These are phyloP conservation scores for Cyprinodon diabolis DNA, from an alignment of 2,797 vertebrate species.

Conservation along the genomic window DNA sequence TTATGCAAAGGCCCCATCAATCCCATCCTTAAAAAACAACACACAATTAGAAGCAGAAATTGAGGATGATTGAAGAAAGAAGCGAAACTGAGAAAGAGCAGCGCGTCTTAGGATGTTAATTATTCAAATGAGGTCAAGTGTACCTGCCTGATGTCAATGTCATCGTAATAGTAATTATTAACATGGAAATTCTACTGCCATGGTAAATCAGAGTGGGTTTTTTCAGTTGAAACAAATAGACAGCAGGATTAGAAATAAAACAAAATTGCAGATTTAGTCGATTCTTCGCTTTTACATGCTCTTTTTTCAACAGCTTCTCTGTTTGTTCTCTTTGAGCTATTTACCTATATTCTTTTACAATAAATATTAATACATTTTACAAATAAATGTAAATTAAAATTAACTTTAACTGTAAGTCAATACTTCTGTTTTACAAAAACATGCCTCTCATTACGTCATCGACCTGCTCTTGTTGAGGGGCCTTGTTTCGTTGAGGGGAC, in stretches of 20 bases:
- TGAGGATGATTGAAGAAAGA: slow-evolving; percentile 42
- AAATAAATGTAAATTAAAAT: background rate
- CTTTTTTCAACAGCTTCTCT: slow-evolving; percentile 11
- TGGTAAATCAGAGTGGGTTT: slow-evolving; percentile 89
- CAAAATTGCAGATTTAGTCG: slow-evolving; percentile 91
- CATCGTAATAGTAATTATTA: slow-evolving; percentile 83
- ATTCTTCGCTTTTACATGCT: slow-evolving; percentile 44
- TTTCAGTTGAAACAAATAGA: slow-evolving; percentile 95
- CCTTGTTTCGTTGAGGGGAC: slow-evolving; percentile 60
- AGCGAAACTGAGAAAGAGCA: slow-evolving; percentile 48
- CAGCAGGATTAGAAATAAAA: slow-evolving; percentile 91
- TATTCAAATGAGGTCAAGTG: slow-evolving; percentile 83
- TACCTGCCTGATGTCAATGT: slow-evolving; percentile 82
- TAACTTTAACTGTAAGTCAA: background rate
- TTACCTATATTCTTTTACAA: background rate
- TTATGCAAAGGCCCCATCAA: slow-evolving; percentile 80
- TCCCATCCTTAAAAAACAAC: slow-evolving; percentile 76
- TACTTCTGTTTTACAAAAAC: slow-evolving; percentile 10
- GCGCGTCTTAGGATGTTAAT: slow-evolving; percentile 80
- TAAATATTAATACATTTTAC: background rate
- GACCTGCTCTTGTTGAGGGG: slow-evolving; percentile 40
- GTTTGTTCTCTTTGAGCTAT: background rate
- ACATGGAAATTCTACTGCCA: slow-evolving; percentile 85
- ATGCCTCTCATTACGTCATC: slow-evolving; percentile 35
- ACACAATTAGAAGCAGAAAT: slow-evolving; percentile 76